Evolutionary conservation across 2,888 invertebrate species (phyloP).

Genomic region (Leucozona laternaria): DNA sequence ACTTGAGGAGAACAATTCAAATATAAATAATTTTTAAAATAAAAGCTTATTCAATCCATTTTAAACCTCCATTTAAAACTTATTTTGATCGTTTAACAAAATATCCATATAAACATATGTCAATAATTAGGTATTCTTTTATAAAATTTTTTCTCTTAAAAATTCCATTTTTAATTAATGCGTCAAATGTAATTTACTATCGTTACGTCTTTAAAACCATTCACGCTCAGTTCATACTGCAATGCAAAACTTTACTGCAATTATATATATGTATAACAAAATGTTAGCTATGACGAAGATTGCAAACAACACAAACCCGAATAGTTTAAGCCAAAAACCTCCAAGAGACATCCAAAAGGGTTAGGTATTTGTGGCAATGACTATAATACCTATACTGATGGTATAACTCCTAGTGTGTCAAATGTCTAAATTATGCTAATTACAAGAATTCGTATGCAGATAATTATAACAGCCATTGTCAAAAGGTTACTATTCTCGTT

Average conservation of each 20-base stretch:
- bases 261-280: neutral
- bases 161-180: too few species aligned
- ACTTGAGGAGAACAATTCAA: too few species aligned
- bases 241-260: neutral
- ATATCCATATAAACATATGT: too few species aligned
- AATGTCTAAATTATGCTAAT: conserved; percentile 73
- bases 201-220: neutral
- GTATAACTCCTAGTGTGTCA: conserved; percentile 36
- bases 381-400: neutral
- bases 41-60: too few species aligned
- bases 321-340: conserved; percentile 40
- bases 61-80: too few species aligned
- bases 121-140: too few species aligned
- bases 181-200: too few species aligned
- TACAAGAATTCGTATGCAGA: conserved; percentile 71
- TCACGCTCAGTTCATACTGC: neutral
- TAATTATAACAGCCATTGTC: conserved; percentile 36
- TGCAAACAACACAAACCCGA: conserved; percentile 34
- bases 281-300: neutral
- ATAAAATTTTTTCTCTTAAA: too few species aligned
- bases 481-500: conserved; percentile 53
- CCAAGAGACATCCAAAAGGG: conserved; percentile 49
- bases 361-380: neutral
- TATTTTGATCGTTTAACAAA: too few species aligned
- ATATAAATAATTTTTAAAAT: too few species aligned